Conservation (phyloP, 2,888 invertebrate species). For the Kuschelorhynchus macadamiae region DNA sequence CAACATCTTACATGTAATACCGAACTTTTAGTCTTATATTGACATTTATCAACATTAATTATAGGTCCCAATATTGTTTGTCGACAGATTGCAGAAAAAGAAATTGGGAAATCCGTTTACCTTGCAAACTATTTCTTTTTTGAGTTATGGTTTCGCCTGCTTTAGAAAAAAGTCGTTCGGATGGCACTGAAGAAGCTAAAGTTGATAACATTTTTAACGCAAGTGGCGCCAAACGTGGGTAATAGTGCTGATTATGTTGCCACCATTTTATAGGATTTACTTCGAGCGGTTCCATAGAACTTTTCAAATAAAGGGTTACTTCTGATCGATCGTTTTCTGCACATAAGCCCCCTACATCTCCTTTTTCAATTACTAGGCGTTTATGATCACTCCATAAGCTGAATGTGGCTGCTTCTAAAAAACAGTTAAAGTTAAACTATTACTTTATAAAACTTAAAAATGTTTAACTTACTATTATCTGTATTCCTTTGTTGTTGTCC, state of each 20-base stretch:
- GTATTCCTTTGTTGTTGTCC: not conserved
- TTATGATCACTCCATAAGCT: not conserved
- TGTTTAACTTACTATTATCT: not conserved
- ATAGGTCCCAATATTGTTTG: no score
- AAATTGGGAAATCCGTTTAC: no score
- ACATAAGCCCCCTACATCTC: not conserved
- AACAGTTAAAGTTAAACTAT: not conserved
- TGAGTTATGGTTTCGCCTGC: constrained; percentile 4
- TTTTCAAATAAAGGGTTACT: not conserved
- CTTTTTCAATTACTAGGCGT: not conserved
- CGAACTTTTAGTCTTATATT: no score
- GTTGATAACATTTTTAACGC: not conserved
- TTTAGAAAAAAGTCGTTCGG: not conserved
- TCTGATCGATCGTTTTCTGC: not conserved
- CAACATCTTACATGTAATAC: no score
- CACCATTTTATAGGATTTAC: not conserved
- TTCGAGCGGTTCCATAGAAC: not conserved
- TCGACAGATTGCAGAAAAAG: no score
- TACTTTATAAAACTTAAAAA: not conserved
- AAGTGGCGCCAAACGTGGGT: not conserved
- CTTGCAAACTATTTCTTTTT: no score
- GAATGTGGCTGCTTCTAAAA: not conserved
- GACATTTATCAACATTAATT: no score
- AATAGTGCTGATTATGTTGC: not conserved
- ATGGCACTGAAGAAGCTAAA: not conserved